Evolutionary conservation across 2,888 invertebrate genomes (phyloP), one percentile per base, ranked within the genome.

Genomic region (Idaea straminata): DNA sequence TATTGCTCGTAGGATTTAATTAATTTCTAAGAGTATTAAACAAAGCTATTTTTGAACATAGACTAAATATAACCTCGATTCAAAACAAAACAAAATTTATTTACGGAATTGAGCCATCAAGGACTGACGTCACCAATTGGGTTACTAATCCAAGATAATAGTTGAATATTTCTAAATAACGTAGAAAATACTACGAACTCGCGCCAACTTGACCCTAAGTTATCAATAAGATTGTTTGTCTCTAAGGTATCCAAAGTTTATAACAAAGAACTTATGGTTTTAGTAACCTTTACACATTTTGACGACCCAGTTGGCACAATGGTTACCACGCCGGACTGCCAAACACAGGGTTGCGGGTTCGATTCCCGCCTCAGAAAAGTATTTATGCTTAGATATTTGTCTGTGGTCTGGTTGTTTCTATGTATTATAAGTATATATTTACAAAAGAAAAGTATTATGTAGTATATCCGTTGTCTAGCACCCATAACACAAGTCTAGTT

Each of bases 11-110:
- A 47, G 5, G 0, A 47, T 10, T 10, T 47, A 47, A 47, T 38
- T 10, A 6, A 38, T 38, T 38, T 38, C 10, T 25, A 3, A 3
- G 25, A 25, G 47, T 47, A 47, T 13, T 47, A 4, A 47, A 47
- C 3, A 4, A 10, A 47, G 47, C 10, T 47, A 47, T 47, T 47
- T 47, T 47, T 47, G 13, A 47, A 47, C 47, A 13, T 47, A 47
- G 47, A 47, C 47, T 47, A 47, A 47, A 47, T 47, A 47, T 47
- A 47, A 47, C 47, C 47, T 47, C 47, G 47, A 47, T 47, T 47
- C 13, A 13, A 47, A 7, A 7, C 13, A 13, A 47, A 47, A 47
- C 47, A 47, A 13, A 47, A 47, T 47, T n/a, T 47, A 47, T 47
- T 47, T 47, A 47, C 47, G 47, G 47, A 47, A 47, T 47, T 36